Evolutionary conservation across 1,140 invertebrate genomes (phyloP).

Genomic region (Scaptomyza montana): DNA sequence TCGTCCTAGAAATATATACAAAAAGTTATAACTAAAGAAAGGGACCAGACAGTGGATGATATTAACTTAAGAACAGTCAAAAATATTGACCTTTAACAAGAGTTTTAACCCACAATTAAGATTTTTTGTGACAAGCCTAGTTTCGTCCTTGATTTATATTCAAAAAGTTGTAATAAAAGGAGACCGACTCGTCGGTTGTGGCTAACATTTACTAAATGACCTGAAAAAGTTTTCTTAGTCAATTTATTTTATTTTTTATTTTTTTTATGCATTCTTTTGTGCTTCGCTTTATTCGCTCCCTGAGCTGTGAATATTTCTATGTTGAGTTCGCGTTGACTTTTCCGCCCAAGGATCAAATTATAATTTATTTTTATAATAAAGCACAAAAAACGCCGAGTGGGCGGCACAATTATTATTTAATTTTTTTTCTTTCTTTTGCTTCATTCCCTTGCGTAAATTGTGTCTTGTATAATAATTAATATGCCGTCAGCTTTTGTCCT

Average conservation of each 20-base stretch:
- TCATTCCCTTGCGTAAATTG: constrained; percentile 65
- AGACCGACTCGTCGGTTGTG: too few relatives aligned
- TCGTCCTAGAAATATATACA: too few relatives aligned
- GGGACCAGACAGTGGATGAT: too few relatives aligned
- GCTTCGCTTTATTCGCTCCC: not conserved
- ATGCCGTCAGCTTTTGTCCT: constrained; percentile 64
- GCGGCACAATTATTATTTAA: constrained; percentile 5
- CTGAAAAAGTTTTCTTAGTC: not conserved
- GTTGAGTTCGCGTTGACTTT: constrained; percentile 43
- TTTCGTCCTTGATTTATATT: too few relatives aligned
- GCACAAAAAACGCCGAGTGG: constrained; percentile 16
- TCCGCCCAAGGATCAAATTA: constrained; percentile 65
- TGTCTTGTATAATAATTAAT: constrained; percentile 78
- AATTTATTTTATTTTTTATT: constrained; percentile 14
- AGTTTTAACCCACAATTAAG: too few relatives aligned
- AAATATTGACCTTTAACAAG: too few relatives aligned
- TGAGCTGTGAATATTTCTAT: constrained; percentile 41
- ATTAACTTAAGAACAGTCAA: too few relatives aligned
- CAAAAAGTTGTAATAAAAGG: not conserved
- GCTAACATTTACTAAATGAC: not conserved
- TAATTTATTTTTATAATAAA: constrained; percentile 78
- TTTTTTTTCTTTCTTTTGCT: constrained; percentile 47
- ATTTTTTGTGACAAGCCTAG: too few relatives aligned
- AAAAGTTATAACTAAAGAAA: too few relatives aligned
- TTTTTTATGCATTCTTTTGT: constrained; percentile 40